These are phyloP conservation scores for Palythoa grandis DNA, from an alignment of 92 coral and sea anemone genomes.

Conservation along the genomic window DNA sequence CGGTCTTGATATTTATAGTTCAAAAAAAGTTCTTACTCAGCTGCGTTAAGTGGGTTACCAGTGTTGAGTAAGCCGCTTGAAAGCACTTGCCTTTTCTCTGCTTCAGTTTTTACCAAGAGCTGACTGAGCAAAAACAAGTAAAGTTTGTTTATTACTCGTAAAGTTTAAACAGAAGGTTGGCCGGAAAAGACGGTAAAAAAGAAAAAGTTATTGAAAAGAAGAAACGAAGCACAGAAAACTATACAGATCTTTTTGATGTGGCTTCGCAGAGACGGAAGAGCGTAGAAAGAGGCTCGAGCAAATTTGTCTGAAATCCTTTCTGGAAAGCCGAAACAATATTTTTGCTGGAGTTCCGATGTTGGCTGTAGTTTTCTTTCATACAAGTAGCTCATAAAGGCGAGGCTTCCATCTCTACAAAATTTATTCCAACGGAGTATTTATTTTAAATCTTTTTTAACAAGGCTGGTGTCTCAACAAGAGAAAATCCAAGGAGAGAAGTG, in stretches of 20 bases:
- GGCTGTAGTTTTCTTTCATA: neutral
- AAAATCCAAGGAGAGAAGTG: too few relatives aligned
- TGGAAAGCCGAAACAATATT: neutral
- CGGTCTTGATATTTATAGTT: too few relatives aligned
- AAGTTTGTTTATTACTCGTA: neutral
- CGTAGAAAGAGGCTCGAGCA: neutral
- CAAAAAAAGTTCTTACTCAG: too few relatives aligned
- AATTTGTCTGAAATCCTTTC: neutral
- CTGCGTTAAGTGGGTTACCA: neutral
- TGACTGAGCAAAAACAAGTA: neutral
- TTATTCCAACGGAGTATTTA: neutral
- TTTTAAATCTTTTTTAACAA: neutral
- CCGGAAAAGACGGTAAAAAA: neutral
- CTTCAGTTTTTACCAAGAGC: neutral
- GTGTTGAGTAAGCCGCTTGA: neutral
- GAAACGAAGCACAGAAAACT: too few relatives aligned
- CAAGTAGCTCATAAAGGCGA: neutral
- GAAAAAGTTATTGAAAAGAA: too few relatives aligned
- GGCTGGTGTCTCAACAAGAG: neutral
- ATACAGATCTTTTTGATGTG: neutral
- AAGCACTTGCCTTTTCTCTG: too few relatives aligned
- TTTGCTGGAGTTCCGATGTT: neutral
- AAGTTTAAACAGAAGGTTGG: neutral
- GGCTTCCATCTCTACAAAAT: neutral
- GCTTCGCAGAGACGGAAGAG: neutral